phyloP scores from a whole-genome alignment of 2,888 invertebrate genomes.

The Aspidiotus rigidus region DNA sequence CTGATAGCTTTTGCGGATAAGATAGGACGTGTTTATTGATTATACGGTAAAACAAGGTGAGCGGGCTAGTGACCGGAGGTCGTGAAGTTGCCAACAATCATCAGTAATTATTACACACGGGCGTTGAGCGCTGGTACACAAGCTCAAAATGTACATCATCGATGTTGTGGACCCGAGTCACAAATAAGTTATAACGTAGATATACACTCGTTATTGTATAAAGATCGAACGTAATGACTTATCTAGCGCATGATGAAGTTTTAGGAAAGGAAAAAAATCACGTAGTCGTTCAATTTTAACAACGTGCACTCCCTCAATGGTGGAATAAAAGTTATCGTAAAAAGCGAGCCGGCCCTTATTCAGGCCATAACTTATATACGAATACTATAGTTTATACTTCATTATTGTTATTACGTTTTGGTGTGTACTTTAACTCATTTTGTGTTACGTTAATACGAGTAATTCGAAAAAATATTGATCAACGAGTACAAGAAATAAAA shows the following conservation, averaged over 20 bases:
- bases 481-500: not conserved
- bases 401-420: not conserved
- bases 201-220: constrained; percentile 15
- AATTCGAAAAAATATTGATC: not conserved
- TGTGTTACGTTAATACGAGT: not conserved
- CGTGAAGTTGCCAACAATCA: constrained; percentile 28
- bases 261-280: constrained; percentile 14
- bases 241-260: constrained; percentile 21
- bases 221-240: constrained; percentile 14
- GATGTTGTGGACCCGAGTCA: constrained; percentile 8
- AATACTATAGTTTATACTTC: not conserved
- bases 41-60: constrained; percentile 28
- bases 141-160: no score
- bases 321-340: not conserved
- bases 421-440: constrained; percentile 6
- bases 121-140: no score
- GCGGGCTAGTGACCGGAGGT: constrained; percentile 29
- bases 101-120: constrained; percentile 15
- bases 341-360: not conserved
- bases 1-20: constrained; percentile 24
- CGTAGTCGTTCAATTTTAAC: constrained; percentile 24
- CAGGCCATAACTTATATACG: not conserved
- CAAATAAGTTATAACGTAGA: constrained; percentile 12
- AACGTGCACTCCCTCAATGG: not conserved
- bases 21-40: constrained; percentile 9